Percentiles rank a stretch among this genome's conserved stretches.
Conservation (phyloP, 2,888 invertebrate genomes). For the Tortrix viridana region DNA sequence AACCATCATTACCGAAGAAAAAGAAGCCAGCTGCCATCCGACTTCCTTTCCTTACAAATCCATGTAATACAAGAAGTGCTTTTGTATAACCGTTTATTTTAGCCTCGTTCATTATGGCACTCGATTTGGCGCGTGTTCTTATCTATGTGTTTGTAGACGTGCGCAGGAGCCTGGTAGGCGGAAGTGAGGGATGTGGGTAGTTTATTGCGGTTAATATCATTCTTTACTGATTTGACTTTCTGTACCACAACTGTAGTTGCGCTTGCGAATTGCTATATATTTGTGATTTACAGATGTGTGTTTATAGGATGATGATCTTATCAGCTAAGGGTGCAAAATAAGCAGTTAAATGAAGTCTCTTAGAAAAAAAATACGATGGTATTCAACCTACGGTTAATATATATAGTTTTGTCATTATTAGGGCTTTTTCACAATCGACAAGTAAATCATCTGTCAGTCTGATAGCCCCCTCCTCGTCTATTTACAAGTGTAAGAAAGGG, state of each 20-base stretch:
- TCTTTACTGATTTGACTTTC: background rate
- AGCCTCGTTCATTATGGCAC: conserved; percentile 77
- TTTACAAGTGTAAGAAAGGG: too few relatives aligned
- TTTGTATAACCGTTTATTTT: conserved; percentile 75
- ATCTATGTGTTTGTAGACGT: conserved; percentile 60
- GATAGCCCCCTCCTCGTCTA: too few relatives aligned
- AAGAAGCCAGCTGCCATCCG: conserved; percentile 81
- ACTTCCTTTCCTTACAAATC: conserved; percentile 79
- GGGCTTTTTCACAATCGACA: too few relatives aligned
- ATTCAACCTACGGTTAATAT: too few relatives aligned
- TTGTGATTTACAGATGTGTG: background rate
- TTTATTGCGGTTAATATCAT: conserved; percentile 9
- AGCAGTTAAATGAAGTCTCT: too few relatives aligned
- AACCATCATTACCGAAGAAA: conserved; percentile 80
- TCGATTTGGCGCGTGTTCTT: conserved; percentile 81
- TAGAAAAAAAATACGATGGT: too few relatives aligned
- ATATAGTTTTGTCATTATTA: too few relatives aligned
- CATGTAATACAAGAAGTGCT: conserved; percentile 78
- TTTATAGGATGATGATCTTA: too few relatives aligned
- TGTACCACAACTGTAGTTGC: background rate
- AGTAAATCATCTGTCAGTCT: too few relatives aligned
- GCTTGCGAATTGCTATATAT: background rate
- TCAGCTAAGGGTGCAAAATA: too few relatives aligned
- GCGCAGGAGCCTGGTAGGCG: conserved; percentile 49
- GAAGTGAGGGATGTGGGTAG: conserved; percentile 43